Evolutionary conservation across 1,140 invertebrate species (phyloP).

Genomic region (Ooceraea biroi): DNA sequence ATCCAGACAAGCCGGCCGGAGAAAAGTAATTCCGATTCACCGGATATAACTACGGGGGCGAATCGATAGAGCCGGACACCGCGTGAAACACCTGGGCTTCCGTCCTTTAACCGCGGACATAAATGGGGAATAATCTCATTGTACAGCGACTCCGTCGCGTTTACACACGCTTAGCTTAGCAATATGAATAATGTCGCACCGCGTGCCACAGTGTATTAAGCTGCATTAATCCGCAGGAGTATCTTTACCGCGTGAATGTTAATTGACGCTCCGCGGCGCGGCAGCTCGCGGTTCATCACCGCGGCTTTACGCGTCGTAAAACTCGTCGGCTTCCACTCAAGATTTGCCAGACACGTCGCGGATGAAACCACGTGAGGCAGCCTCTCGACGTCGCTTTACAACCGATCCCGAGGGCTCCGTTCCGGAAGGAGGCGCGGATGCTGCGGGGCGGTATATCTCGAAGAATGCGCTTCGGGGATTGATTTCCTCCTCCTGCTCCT

Average conservation of each 20-base stretch:
- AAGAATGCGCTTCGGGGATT: constrained; percentile 37
- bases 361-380: not conserved
- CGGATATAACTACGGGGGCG: constrained; percentile 25
- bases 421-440: not conserved
- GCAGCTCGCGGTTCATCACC: not conserved
- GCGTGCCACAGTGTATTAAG: not conserved
- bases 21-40: constrained; percentile 1
- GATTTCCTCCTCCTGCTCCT: constrained; percentile 26
- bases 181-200: not conserved
- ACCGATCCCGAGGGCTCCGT: not conserved
- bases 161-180: not conserved
- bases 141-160: not conserved
- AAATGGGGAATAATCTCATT: not conserved
- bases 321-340: not conserved
- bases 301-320: not conserved
- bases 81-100: not conserved
- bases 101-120: constrained; percentile 11
- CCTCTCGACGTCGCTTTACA: not conserved
- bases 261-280: constrained; percentile 3
- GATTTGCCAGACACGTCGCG: not conserved
- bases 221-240: not conserved
- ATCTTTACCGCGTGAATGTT: not conserved
- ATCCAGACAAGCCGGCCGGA: constrained; percentile 6
- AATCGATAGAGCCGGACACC: constrained; percentile 38
- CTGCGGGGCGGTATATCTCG: constrained; percentile 23